Conservation (phyloP, 2,797 vertebrate species). For the Gambusia yucatana region DNA sequence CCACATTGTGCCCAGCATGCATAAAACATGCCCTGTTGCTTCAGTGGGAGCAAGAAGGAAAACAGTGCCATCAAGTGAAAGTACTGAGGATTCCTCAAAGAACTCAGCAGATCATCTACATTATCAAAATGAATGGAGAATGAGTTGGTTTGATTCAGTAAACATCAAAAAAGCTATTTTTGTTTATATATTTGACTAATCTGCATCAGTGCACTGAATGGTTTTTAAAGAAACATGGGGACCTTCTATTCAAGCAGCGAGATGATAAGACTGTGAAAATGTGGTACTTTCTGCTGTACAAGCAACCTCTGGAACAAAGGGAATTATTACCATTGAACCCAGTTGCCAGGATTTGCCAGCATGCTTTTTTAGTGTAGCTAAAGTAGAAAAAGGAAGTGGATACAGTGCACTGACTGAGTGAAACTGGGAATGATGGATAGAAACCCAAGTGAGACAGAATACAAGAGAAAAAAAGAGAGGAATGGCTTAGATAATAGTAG, state of each 20-base stretch:
- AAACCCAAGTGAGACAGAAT: constrained; percentile 64
- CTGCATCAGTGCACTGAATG: constrained; percentile 23
- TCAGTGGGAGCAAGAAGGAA: constrained; percentile 88
- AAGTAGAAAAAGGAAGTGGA: constrained; percentile 46
- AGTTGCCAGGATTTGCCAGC: constrained; percentile 57
- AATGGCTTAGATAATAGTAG: constrained; percentile 78
- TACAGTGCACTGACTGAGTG: constrained; percentile 51
- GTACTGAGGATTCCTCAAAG: constrained; percentile 91
- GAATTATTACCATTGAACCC: constrained; percentile 70
- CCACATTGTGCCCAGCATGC: constrained; percentile 73
- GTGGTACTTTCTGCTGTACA: constrained; percentile 46
- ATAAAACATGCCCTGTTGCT: constrained; percentile 84
- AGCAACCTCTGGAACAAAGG: constrained; percentile 66
- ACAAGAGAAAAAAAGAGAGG: constrained; percentile 60
- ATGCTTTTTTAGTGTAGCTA: constrained; percentile 45
- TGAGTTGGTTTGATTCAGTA: constrained; percentile 12
- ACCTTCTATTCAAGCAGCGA: constrained; percentile 35
- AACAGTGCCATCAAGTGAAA: constrained; percentile 99
- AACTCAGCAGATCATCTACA: constrained; percentile 52
- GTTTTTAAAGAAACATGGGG: constrained; percentile 24
- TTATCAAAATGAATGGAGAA: constrained; percentile 26
- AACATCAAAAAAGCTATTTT: neutral
- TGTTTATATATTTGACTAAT: constrained; percentile 8
- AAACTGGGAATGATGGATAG: constrained; percentile 62
- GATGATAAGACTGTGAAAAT: constrained; percentile 58